These are phyloP conservation scores for Oreochromis spilurus DNA, from an alignment of 2,113 vertebrate species.

Conservation along the genomic window DNA sequence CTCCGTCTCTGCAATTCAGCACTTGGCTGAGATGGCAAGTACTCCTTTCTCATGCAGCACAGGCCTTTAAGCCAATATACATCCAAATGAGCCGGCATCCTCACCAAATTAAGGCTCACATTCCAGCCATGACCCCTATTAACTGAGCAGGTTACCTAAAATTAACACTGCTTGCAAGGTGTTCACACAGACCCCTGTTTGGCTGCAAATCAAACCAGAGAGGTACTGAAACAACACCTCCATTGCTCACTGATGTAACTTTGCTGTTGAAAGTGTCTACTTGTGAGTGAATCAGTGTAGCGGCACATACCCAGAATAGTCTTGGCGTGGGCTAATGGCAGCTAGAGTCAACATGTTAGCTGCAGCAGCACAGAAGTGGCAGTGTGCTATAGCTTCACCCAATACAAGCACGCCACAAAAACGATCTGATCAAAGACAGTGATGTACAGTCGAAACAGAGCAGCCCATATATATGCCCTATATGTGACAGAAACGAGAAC, in stretches of 20 bases:
- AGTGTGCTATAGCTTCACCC: slow-evolving; percentile 15
- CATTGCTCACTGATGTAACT: slow-evolving; percentile 45
- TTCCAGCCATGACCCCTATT: neutral
- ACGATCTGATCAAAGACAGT: neutral
- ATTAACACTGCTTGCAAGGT: neutral
- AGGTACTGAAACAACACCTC: slow-evolving; percentile 28
- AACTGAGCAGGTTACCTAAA: neutral
- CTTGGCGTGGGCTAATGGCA: slow-evolving; percentile 59
- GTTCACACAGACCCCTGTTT: neutral
- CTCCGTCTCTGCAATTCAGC: slow-evolving; percentile 57
- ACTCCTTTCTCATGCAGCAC: slow-evolving; percentile 40
- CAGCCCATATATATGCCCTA: neutral
- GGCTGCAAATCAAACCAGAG: neutral
- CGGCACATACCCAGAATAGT: slow-evolving; percentile 60
- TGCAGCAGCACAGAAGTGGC: slow-evolving; percentile 41
- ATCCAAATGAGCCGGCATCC: neutral
- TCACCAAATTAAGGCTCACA: neutral
- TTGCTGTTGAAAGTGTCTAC: slow-evolving; percentile 48
- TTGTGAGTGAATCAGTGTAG: slow-evolving; percentile 61
- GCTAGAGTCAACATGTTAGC: slow-evolving; percentile 52
- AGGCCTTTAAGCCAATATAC: slow-evolving; percentile 14
- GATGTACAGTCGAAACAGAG: neutral
- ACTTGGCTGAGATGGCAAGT: slow-evolving; percentile 32
- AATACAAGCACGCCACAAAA: slow-evolving; percentile 2
- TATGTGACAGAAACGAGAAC: neutral